These are phyloP conservation scores for Drosophila asahinai DNA, from an alignment of 1,140 invertebrate genomes.

Conservation along the genomic window DNA sequence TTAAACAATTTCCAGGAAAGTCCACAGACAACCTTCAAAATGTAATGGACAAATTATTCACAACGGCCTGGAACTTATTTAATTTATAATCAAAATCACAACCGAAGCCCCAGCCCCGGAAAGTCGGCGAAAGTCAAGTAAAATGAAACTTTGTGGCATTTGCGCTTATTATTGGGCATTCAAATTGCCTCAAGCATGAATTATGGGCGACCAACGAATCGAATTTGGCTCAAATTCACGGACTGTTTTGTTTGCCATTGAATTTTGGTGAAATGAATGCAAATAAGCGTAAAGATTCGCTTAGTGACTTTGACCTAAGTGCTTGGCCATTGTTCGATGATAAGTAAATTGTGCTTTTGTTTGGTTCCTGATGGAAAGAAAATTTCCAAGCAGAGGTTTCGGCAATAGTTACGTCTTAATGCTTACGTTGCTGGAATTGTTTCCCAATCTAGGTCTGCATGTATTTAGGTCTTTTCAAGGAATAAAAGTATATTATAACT, in stretches of 20 bases:
- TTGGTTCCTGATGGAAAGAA: constrained; percentile 23
- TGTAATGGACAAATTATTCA: constrained; percentile 33
- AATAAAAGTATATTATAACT: no score
- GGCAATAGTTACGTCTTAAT: constrained; percentile 4
- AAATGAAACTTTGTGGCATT: constrained; percentile 72
- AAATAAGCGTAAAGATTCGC: constrained; percentile 81
- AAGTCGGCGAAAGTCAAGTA: constrained; percentile 75
- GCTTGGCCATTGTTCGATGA: constrained; percentile 63
- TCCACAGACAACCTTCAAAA: constrained; percentile 43
- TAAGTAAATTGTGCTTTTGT: constrained; percentile 77
- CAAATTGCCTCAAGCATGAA: constrained; percentile 81
- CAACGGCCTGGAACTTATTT: constrained; percentile 56
- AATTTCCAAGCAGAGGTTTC: background rate
- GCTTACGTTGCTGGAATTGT: background rate
- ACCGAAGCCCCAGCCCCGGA: constrained; percentile 36
- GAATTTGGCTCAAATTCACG: constrained; percentile 40
- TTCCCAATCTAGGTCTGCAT: no score
- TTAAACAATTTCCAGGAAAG: constrained; percentile 45
- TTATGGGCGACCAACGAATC: constrained; percentile 67
- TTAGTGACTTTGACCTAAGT: constrained; percentile 61
- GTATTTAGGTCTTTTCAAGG: no score
- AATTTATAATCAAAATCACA: constrained; percentile 78
- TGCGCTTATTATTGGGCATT: constrained; percentile 76
- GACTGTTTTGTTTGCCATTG: constrained; percentile 57
- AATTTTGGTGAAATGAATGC: constrained; percentile 71